A percentile compares a stretch with the other conserved stretches of the same genome.
Evolutionary conservation across 2,113 vertebrate species (phyloP).

Genomic region (Sardina pilchardus): DNA sequence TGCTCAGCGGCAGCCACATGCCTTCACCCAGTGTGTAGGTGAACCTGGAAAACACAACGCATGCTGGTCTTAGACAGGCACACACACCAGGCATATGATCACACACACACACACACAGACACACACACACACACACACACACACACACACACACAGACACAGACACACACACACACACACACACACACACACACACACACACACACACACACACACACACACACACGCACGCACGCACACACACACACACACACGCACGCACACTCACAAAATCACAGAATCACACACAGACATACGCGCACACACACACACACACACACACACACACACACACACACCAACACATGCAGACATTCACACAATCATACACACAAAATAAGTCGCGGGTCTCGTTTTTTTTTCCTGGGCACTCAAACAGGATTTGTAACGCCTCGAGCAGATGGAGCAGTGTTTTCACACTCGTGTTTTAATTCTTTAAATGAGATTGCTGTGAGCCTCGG

Average conservation of each 20-base stretch:
- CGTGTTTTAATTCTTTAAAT: neutral
- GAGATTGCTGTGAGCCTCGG: neutral
- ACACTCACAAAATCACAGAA: too few species aligned
- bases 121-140: too few species aligned
- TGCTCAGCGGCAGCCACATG: constrained; percentile 97
- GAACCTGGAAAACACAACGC: constrained; percentile 75
- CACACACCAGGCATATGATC: neutral
- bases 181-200: too few species aligned
- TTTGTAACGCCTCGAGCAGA: neutral
- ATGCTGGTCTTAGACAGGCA: neutral
- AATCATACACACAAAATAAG: neutral
- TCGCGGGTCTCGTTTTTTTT: neutral
- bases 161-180: too few species aligned
- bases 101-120: too few species aligned
- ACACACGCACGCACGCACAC: too few species aligned
- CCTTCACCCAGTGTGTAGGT: constrained; percentile 97
- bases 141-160: too few species aligned
- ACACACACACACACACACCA: constrained; percentile 19
- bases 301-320: neutral
- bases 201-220: too few species aligned
- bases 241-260: too few species aligned
- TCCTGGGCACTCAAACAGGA: neutral
- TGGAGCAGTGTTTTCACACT: neutral
- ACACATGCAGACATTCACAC: neutral
- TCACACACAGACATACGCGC: too few species aligned